These are phyloP conservation scores for Octomys mimax DNA, from an alignment of 2,797 vertebrate genomes.

Conservation along the genomic window DNA sequence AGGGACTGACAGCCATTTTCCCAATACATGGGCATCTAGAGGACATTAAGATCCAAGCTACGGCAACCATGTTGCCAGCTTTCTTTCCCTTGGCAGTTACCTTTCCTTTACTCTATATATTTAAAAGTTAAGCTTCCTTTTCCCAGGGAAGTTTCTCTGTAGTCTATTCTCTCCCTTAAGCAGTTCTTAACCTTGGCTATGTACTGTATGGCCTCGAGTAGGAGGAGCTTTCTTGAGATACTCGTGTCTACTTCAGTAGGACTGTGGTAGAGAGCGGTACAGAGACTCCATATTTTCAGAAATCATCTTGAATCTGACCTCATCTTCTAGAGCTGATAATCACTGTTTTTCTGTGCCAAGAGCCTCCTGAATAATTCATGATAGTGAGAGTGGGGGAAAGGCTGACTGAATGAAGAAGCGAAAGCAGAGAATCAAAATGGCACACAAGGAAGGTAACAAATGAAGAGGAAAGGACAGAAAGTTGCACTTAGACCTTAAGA, in stretches of 20 bases:
- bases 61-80: background rate
- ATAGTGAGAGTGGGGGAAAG: background rate
- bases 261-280: background rate
- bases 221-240: background rate
- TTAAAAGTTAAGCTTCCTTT: background rate
- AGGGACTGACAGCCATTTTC: background rate
- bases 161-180: background rate
- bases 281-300: background rate
- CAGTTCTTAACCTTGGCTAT: background rate
- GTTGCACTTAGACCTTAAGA: background rate
- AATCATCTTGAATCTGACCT: background rate
- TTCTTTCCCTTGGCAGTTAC: background rate
- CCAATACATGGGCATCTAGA: background rate
- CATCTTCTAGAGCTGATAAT: background rate
- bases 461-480: background rate
- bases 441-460: background rate
- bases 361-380: constrained; percentile 41
- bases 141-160: background rate
- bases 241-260: background rate
- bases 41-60: background rate
- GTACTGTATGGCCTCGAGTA: background rate
- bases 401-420: background rate
- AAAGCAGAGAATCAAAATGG: background rate
- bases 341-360: background rate
- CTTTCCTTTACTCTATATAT: background rate